Base-by-base conservation (phyloP, 2,888 invertebrate genomes). In the Spodoptera littoralis region DNA sequence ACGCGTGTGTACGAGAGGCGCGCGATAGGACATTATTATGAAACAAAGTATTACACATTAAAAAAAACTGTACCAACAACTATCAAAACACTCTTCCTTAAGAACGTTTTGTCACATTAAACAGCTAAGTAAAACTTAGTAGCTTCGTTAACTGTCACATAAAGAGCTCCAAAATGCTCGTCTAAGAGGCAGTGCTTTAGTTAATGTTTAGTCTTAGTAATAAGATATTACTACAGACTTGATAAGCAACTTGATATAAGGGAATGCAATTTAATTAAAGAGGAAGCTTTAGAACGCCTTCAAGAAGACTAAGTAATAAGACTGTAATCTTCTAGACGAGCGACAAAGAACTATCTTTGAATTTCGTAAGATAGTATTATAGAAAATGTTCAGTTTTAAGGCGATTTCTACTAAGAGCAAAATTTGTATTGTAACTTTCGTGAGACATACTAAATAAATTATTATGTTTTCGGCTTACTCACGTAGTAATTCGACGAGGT, bases 201-300 rank as follows among this genome's bases (percentile, higher is more conserved):
- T 70, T 70, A 59, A 76, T 76, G 71, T 70, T 75, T 63, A 56
- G 76, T 60, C 75, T 70, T 70, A 70, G 70, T 60, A 74, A 70
- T 74, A 70, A 69, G 70, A 70, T 74, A 71, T 76, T 63, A 56
- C 64, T 47, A 51, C 53, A 59, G 71, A 75, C 71, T 75, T 76
- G 64, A 71, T 70, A 71, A 76, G 64, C 48, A 63, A 63, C 76
- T 56, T 70, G 71, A 70, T 75, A 56, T 75, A 71, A 71, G 71
- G 49, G 64, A 56, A 71, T 71, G 76, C 71, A 70, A 71, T 76
- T 71, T 76, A 71, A 71, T 71, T 71, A 76, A 76, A 71, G 53
- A 56, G 64, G 49, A 70, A 75, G 71, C 76, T 71, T 71, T 27
- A 75, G 63, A 52, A 57, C 36, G 52, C 63, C 75, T 55, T 46